Evolutionary conservation across 2,888 invertebrate species (phyloP), one percentile per base, ranked within the genome.

Genomic region (Drosophila macrospina): DNA sequence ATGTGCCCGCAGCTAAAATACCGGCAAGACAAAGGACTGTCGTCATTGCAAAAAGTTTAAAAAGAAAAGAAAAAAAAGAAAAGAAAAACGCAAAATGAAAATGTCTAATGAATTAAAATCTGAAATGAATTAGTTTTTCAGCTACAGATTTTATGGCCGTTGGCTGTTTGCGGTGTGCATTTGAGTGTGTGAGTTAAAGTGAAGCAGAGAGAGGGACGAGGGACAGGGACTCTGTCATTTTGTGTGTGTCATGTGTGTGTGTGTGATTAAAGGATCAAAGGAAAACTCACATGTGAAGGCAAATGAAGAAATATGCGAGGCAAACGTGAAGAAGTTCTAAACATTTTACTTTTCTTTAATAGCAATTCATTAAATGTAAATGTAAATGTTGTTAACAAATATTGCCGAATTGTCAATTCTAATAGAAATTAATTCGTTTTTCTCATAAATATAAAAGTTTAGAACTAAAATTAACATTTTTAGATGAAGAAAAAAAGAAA

Each of bases 21-120:
- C 39, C 57, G 42, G 39, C 37, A 61, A 65, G 45, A 76, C 63
- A 82, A 72, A 68, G 61, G 61, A 47, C 34, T 57, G 57, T 41
- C 47, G 50, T 45, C 42, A 26, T 59, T 37, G 39, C 28, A 28
- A 6, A 20, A 20, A 20, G 20, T 20, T 20, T n/a, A n/a, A 45
- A 28, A 36, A 34, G 36, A 41, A 32, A n/a, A 13, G 2, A 39
- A 16, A 24, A 16, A 36, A 28, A 8, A 44, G n/a, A 45, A 28
- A 36, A 34, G 36, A 41, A 32, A n/a, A 13, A n/a, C n/a, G 2
- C 36, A 16, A 24, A 16, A 36, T 24, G 7, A 44, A 54, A 48
- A 59, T 60, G 55, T 54, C 65, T 55, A 82, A 76, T 83, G 80
- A 82, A 80, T 77, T 76, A 66, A 76, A 76, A 77, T 68, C 55